Base-by-base conservation (phyloP, 2,797 vertebrate genomes). In the Pelochelys cantorii region DNA sequence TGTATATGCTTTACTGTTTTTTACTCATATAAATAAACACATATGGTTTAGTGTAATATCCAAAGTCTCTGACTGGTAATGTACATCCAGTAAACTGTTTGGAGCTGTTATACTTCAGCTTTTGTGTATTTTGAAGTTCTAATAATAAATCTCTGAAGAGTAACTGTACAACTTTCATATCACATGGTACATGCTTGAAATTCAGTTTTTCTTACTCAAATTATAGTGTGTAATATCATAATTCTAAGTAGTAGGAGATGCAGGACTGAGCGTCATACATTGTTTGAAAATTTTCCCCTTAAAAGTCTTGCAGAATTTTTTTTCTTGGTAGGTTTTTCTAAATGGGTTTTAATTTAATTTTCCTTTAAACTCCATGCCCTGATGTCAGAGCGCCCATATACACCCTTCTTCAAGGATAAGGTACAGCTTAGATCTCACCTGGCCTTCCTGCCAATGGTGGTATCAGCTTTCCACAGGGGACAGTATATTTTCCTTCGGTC, bases 1-100 rank as follows among this genome's bases (percentile, higher is more conserved):
- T 94, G 90, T 89, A 84, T 93, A 78, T 94, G 82, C 42, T 87
- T 31, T 59, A 25, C 37, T 60, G 79, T 74, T 94, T 94, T 92
- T 84, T 88, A 89, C 91, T 81, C 87, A 77, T 88, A 68, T 37
- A 92, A 94, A 95, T 88, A 95, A 93, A 91, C 79, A 87, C 90
- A 95, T 91, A 79, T 82, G 93, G 81, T 96, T 95, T 93, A 84
- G 85, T 79, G 59, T 79, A 89, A 53, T 4, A 74, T 92, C 84
- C 84, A 90, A 54, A 88, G 88, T 91, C 14, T 54, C 53, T 54
- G 42, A 81, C 86, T 94, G 81, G 17, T 42, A 42, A 75, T 89
- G 1, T 94, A 54, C 88, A 52, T 93, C 42, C 80, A 82, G 23
- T 82, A 90, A 95, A 86, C 48, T 85, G 86, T 83, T 95, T 81